Percentiles rank a stretch among this genome's conserved stretches.
phyloP scores from a whole-genome alignment of 2,113 vertebrate genomes.

The Tetrax tetrax region DNA sequence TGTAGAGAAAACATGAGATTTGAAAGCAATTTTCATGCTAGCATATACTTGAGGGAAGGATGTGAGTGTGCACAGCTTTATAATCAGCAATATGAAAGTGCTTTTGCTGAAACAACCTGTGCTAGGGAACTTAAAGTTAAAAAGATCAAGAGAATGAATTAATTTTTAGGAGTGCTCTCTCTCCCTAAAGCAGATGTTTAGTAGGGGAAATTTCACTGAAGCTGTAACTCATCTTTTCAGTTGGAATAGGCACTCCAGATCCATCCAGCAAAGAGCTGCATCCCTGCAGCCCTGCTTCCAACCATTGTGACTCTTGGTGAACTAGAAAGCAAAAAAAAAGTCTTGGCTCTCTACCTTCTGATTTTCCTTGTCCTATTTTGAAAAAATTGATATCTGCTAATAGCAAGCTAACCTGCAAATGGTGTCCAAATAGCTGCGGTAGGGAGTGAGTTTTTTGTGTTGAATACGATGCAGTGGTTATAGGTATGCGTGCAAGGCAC shows the following conservation, averaged over 20 bases:
- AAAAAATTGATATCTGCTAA: accelerated
- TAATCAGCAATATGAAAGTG: background rate
- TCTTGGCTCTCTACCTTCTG: background rate
- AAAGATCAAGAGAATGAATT: background rate
- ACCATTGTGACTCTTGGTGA: background rate
- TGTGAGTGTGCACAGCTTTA: background rate
- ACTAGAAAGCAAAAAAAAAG: background rate
- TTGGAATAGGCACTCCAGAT: background rate
- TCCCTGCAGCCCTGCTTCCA: background rate
- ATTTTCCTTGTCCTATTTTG: background rate
- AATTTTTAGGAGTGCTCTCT: background rate
- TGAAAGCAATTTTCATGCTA: background rate
- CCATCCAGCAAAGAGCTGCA: background rate
- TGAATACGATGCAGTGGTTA: background rate
- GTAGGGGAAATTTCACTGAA: background rate
- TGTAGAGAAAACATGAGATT: background rate
- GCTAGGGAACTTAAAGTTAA: background rate
- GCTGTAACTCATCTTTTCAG: background rate
- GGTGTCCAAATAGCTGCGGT: background rate
- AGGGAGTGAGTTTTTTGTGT: background rate
- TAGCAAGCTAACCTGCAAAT: background rate
- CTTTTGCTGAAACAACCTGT: background rate
- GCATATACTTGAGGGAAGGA: background rate
- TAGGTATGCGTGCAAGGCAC: background rate
- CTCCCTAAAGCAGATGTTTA: background rate